Percentiles rank a stretch among this genome's conserved stretches.
Evolutionary conservation across 2,113 vertebrate genomes (phyloP).

Genomic region (Dasyprocta punctata): DNA sequence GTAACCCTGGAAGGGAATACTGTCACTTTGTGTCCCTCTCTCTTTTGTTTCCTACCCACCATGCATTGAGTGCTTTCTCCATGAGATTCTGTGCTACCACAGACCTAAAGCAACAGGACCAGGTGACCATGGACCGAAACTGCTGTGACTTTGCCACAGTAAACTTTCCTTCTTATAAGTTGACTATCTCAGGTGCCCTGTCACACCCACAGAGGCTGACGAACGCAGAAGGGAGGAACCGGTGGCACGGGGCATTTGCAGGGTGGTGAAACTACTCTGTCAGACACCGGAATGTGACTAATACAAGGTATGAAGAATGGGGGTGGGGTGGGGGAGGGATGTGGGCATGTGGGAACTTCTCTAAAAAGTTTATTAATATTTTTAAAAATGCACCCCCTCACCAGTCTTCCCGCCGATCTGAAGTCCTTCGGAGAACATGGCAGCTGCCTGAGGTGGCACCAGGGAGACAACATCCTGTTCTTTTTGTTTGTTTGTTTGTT

Average conservation of each 20-base stretch:
- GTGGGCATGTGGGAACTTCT: neutral
- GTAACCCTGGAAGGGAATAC: neutral
- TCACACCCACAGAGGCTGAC: neutral
- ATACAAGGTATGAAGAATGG: neutral
- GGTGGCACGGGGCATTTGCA: neutral
- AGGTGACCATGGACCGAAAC: neutral
- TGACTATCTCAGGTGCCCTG: neutral
- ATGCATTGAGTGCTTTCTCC: neutral
- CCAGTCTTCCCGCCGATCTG: neutral
- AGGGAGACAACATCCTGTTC: neutral
- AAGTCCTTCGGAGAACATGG: neutral
- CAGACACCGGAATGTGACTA: neutral
- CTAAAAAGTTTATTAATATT: neutral
- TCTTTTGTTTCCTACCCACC: neutral
- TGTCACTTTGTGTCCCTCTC: neutral
- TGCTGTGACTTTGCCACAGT: neutral
- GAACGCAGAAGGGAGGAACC: neutral
- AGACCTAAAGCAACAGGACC: neutral
- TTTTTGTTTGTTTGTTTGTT: neutral
- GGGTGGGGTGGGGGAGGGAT: neutral
- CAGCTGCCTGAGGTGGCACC: neutral
- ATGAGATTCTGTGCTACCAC: neutral
- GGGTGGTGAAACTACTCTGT: neutral
- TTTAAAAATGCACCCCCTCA: neutral
- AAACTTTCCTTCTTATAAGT: neutral